Base-by-base conservation (phyloP, 1,140 invertebrate genomes). In the Lycorma delicatula region DNA sequence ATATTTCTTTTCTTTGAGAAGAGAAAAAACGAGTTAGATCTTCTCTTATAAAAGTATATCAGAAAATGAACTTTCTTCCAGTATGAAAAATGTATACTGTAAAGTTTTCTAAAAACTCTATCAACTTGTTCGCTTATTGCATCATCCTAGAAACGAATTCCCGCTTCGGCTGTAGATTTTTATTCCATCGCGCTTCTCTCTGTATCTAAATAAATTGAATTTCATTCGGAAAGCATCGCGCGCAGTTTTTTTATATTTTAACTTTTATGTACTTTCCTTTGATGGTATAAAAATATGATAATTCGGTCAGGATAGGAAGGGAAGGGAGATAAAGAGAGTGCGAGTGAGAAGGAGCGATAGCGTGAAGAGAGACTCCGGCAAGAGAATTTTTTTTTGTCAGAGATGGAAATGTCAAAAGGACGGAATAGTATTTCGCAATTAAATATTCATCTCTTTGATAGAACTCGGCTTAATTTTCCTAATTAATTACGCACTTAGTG, bases 91-190 rank as follows among this genome's bases (percentile, higher is more conserved):
- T 63, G 62, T 63, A 63, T 63, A 59, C 55, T 58, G 51, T 58
- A 60, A 63, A 63, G 62, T 63, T 63, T 63, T 63, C 56, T 63
- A 60, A 60, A 63, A 63, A 63, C 60, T 63, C 62, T 63, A 63
- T 63, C 62, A 60, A 62, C 57, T 62, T 60, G 48, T 54, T 63
- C 54, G 55, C 51, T 65, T 65, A 65, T 65, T 65, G 55, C 60
- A 63, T 63, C 61, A 65, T 53, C 49, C n/a, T 41, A 23, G 57
- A 53, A 59, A 52, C 57, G 57, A 59, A 52, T 59, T 54, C 57
- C 47, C 59, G 36, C 50, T 55, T 56, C 52, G 48, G 57, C 50
- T 49, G 41, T 51, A 51, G 29, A 59, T 59, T 59, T 59, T 58
- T 59, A 44, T 28, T 53, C 29, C 38, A 51, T n/a, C 20, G 29